Evolutionary conservation across 1,140 invertebrate genomes (phyloP), one percentile per base, ranked within the genome.

Genomic region (Atta texana): DNA sequence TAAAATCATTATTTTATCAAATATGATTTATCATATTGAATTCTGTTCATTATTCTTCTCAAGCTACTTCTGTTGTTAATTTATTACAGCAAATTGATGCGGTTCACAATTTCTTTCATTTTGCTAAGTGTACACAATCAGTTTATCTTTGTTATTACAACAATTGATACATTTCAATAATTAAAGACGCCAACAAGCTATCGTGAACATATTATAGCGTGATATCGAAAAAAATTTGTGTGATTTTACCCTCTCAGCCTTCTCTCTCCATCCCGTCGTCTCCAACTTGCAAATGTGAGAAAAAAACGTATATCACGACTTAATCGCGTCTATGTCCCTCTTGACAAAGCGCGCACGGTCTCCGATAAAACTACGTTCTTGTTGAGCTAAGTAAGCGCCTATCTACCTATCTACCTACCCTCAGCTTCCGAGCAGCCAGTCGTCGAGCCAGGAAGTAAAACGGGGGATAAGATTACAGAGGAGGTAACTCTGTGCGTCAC

Each of bases 381-480:
- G 78, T 72, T 53, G 78, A 82, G 44, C 34, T 82, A 82, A 80
- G 63, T 68, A 66, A 82, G 78, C 80, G 71, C 34, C 68, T 72
- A 61, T 49, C 61, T 69, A n/a, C 21, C 21, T 21, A 59, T 28
- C 16, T 34, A 66, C 18, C 31, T 49, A 24, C 57, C 53, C 78
- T 24, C 34, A 21, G n/a, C 69, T 75, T 55, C 80, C 39, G 68
- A 66, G 10, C 53, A 71, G 66, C 66, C 78, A 34, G 78, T 18
- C 78, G 34, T 18, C 69, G 51, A 61, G 80, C 49, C 57, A 74
- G 80, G 53, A 74, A 74, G 69, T 74, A 74, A 84, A 57, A 75
- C 80, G 80, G 80, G 80, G 39, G 80, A 84, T 84, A 84, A 84
- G 80, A 84, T 84, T 84, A 75, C 80, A 74, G 64, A 55, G 69